phyloP scores from a whole-genome alignment of 2,797 vertebrate genomes.

The Galago senegalensis region DNA sequence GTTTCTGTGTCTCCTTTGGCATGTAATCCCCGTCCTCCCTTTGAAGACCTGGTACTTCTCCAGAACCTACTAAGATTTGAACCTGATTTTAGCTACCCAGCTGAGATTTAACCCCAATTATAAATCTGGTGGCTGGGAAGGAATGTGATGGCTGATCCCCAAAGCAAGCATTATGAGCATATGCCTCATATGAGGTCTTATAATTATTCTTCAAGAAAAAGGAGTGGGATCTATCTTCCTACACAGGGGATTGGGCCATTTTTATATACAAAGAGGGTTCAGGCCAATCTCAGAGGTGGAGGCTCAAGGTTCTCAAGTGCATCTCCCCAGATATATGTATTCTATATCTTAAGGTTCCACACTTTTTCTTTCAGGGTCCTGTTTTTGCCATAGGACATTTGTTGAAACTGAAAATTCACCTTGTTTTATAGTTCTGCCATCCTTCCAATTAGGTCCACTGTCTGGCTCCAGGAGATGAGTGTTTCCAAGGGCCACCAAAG shows the following conservation, averaged over 20 bases:
- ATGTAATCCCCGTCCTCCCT: neutral
- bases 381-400: neutral
- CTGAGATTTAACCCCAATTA: neutral
- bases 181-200: neutral
- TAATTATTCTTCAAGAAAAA: constrained; percentile 2
- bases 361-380: neutral
- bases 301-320: neutral
- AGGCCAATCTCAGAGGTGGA: neutral
- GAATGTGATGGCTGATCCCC: neutral
- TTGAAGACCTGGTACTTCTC: neutral
- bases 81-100: too few relatives aligned
- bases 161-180: neutral
- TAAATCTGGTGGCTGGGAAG: neutral
- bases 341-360: neutral
- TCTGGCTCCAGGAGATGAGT: neutral
- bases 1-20: neutral
- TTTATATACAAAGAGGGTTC: neutral
- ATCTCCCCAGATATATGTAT: neutral
- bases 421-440: neutral
- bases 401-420: neutral
- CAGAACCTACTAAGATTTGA: neutral
- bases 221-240: neutral
- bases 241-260: neutral
- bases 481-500: neutral
- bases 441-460: neutral